These are phyloP conservation scores for Pantelozetes paolii DNA, from an alignment of 2,888 invertebrate genomes.

Conservation along the genomic window DNA sequence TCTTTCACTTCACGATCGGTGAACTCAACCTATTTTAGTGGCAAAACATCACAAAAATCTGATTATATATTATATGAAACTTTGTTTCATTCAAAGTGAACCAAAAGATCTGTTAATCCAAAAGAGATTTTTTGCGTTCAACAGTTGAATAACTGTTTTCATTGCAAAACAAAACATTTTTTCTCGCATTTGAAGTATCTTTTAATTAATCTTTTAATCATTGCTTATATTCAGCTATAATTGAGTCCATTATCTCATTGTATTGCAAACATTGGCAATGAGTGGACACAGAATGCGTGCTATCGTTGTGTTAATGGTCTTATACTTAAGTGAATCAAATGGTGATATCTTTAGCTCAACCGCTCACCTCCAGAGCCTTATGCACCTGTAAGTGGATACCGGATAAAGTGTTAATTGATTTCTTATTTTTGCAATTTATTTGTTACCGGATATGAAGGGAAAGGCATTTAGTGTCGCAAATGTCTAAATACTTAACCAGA, in stretches of 20 bases:
- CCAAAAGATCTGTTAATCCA: conserved; percentile 8
- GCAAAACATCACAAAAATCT: conserved; percentile 1
- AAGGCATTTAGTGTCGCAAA: conserved; percentile 50
- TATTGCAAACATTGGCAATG: not conserved
- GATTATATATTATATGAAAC: not conserved
- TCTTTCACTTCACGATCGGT: conserved; percentile 31
- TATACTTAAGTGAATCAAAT: conserved; percentile 1
- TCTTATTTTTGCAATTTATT: not conserved
- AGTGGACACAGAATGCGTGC: conserved; percentile 8
- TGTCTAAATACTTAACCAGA: conserved; percentile 50
- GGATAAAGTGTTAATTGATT: not conserved
- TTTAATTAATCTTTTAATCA: not conserved
- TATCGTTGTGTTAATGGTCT: conserved; percentile 1
- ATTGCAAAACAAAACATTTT: not conserved
- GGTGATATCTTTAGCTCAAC: conserved; percentile 51
- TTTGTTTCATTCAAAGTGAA: no score
- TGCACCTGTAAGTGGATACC: conserved; percentile 44
- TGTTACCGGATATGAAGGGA: conserved; percentile 44
- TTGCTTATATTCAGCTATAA: not conserved
- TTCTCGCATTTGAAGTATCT: not conserved
- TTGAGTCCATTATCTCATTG: not conserved
- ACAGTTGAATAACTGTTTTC: not conserved
- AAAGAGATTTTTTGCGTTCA: not conserved
- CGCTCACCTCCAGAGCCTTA: conserved; percentile 50
- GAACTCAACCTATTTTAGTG: conserved; percentile 34